Conservation (phyloP, 2,797 vertebrate species). For the Botia almorhae region DNA sequence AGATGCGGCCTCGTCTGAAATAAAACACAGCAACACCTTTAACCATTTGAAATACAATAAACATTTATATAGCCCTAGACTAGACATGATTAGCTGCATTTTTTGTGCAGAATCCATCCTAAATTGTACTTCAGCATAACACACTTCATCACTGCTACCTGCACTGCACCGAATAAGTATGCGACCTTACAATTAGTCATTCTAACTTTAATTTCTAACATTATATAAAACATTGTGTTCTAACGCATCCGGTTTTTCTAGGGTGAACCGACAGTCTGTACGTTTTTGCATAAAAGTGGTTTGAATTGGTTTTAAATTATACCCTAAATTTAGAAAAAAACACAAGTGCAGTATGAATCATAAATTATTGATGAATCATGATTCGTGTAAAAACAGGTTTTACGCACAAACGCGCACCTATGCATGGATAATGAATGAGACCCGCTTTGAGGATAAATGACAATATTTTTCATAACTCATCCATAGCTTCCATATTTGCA, state of each 20-base stretch:
- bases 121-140: background rate
- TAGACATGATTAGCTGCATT: background rate
- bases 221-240: background rate
- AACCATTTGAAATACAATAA: background rate
- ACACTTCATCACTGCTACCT: background rate
- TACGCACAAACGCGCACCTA: background rate
- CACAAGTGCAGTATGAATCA: background rate
- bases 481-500: slow-evolving; percentile 65
- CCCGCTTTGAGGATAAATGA: slow-evolving; percentile 65
- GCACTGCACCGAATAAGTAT: background rate
- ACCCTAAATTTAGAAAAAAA: background rate
- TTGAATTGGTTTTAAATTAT: background rate
- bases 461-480: slow-evolving; percentile 63
- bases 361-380: background rate
- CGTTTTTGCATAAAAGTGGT: background rate
- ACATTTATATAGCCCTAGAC: background rate
- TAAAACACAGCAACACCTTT: background rate
- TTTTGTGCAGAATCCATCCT: background rate
- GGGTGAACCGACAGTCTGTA: background rate
- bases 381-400: background rate
- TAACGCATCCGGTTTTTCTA: background rate
- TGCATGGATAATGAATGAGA: background rate
- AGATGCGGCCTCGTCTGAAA: background rate
- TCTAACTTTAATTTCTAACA: background rate
- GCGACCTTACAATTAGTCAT: background rate